Base-by-base conservation (phyloP, 2,888 invertebrate species). In the Ichneumon xanthorius region DNA sequence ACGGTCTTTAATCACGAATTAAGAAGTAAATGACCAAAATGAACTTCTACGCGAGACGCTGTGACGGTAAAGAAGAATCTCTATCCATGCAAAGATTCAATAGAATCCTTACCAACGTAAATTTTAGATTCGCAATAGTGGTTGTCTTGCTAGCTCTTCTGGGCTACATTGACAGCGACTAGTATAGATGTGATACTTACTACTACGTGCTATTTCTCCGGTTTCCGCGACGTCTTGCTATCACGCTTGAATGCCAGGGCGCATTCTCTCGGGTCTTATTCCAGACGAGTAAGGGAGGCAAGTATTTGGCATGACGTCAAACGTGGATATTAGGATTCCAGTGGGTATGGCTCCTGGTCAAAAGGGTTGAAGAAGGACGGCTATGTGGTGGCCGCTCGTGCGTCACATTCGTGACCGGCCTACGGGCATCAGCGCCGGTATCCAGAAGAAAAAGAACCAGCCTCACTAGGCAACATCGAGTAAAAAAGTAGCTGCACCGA, bases 241-340 rank as follows among this genome's bases (percentile, higher is more conserved):
- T 83, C 48, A 48, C 55, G 50, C 37, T 77, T 45, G 73, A 82
- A 65, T 76, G 53, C 61, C 58, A 67, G 53, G 71, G 65, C 79
- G 78, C 80, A 85, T 84, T 77, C 80, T 83, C 72, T 63, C 82
- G 88, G 88, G 90, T 90, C 92, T 92, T 92, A 93, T 93, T 93
- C 93, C 88, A 89, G 89, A 89, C 91, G 90, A 90, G 92, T 91
- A 89, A 90, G 90, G 89, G 89, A 16, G 88, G 89, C 90, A 91
- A 92, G 92, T 91, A 92, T 92, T 93, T 93, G 93, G 93, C 93
- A 93, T 93, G 91, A 91, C 92, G 92, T 93, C 93, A 93, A 93
- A 93, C 90, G 91, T 90, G 87, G 92, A 93, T 92, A 93, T 93
- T 93, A 91, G 93, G 92, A 93, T 93, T 93, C 93, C 89, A 89